phyloP scores from a whole-genome alignment of 2,797 vertebrate genomes.

The Natrix natrix region DNA sequence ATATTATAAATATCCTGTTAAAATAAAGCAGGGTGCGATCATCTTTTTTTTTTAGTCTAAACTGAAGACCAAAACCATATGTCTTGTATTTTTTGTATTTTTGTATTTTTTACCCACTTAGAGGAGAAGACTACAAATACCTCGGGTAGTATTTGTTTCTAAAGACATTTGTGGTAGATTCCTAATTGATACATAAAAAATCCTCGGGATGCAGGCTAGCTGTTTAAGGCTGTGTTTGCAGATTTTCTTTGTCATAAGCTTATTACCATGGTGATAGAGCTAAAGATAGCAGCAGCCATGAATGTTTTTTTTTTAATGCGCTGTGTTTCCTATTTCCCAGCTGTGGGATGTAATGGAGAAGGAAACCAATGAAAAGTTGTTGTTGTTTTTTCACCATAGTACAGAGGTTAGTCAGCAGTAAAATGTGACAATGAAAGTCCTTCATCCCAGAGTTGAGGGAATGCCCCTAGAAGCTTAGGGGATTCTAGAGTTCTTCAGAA shows the following conservation, averaged over 20 bases:
- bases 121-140: background rate
- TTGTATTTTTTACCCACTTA: background rate
- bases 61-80: background rate
- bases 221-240: constrained; percentile 26
- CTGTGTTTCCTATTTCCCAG: constrained; percentile 12
- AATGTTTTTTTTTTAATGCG: constrained; percentile 6
- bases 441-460: background rate
- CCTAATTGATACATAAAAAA: background rate
- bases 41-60: background rate
- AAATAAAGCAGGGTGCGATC: background rate
- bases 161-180: background rate
- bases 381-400: background rate
- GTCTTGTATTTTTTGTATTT: no score
- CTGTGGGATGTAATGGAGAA: constrained; percentile 11
- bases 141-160: no score
- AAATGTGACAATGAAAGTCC: background rate
- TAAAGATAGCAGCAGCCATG: constrained; percentile 35
- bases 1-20: background rate
- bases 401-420: background rate
- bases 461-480: background rate
- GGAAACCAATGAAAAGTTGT: background rate
- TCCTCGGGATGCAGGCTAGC: background rate
- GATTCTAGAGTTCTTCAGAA: background rate
- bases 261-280: constrained; percentile 33
- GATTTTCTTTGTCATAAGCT: constrained; percentile 27